Conservation (phyloP, 1,140 invertebrate genomes). For the Drosophila pachea region DNA sequence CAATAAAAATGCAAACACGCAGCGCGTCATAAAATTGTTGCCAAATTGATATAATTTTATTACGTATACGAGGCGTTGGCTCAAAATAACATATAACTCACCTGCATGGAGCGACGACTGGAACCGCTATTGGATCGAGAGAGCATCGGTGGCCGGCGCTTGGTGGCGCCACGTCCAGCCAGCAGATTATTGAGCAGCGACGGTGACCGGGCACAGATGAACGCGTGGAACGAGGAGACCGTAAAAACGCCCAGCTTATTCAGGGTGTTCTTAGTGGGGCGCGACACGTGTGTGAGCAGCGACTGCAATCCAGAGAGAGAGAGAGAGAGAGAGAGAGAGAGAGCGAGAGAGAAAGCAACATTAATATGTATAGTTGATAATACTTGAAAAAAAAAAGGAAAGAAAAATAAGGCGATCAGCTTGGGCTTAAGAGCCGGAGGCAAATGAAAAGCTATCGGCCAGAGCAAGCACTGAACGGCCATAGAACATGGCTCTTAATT, state of each 20-base stretch:
- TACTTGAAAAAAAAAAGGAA: background rate
- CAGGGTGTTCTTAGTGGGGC: conserved; percentile 95
- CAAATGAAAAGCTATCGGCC: too few relatives aligned
- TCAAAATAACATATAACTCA: conserved; percentile 66
- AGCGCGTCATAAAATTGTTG: conserved; percentile 56
- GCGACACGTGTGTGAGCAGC: conserved; percentile 95
- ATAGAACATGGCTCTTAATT: too few relatives aligned
- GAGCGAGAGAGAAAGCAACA: background rate
- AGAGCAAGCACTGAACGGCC: too few relatives aligned
- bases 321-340: conserved; percentile 10
- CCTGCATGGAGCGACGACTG: conserved; percentile 88
- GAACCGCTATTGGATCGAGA: conserved; percentile 93
- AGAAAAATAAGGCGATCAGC: too few relatives aligned
- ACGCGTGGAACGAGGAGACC: conserved; percentile 98
- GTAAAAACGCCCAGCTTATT: conserved; percentile 98
- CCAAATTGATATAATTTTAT: conserved; percentile 73
- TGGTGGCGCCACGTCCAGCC: conserved; percentile 92
- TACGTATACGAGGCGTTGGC: conserved; percentile 60
- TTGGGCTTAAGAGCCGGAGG: background rate
- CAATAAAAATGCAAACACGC: conserved; percentile 51
- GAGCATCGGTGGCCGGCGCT: conserved; percentile 90
- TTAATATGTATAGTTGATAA: background rate
- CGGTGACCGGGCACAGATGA: conserved; percentile 96
- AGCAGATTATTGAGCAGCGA: conserved; percentile 94
- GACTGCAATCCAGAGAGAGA: conserved; percentile 84